phyloP scores from a whole-genome alignment of 2,888 invertebrate species.

The Folsomia candida region DNA sequence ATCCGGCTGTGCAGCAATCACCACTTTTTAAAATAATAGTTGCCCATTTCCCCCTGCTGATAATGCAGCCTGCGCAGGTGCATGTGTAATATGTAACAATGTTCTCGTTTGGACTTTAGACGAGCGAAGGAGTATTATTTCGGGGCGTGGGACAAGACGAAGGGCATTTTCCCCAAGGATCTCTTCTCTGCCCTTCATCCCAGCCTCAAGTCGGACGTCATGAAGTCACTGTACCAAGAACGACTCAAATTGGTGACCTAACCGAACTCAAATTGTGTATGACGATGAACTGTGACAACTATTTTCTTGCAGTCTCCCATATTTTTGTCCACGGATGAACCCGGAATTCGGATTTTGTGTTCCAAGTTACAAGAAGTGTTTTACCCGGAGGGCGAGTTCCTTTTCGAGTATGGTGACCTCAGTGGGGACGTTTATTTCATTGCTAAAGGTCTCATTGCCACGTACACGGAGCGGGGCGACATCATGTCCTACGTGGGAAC shows the following conservation, averaged over 20 bases:
- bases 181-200: conserved; percentile 45
- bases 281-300: not conserved
- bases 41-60: too few relatives aligned
- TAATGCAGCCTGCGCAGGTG: too few relatives aligned
- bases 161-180: conserved; percentile 31
- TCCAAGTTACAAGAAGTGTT: conserved; percentile 38
- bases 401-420: conserved; percentile 45
- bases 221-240: conserved; percentile 44
- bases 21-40: too few relatives aligned
- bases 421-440: conserved; percentile 45
- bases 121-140: conserved; percentile 42
- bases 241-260: conserved; percentile 4
- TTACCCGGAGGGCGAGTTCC: conserved; percentile 47
- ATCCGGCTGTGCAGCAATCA: too few relatives aligned
- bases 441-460: conserved; percentile 42
- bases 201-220: conserved; percentile 43
- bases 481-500: conserved; percentile 42
- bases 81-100: too few relatives aligned
- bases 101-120: too few relatives aligned
- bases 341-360: conserved; percentile 42
- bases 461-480: conserved; percentile 41
- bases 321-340: conserved; percentile 36
- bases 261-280: not conserved
- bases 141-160: conserved; percentile 45
- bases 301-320: conserved; percentile 23